Percentiles rank a stretch among this genome's conserved stretches.
These are phyloP conservation scores for Leptatherina wallacei DNA, from an alignment of 2,797 vertebrate genomes.

Conservation along the genomic window DNA sequence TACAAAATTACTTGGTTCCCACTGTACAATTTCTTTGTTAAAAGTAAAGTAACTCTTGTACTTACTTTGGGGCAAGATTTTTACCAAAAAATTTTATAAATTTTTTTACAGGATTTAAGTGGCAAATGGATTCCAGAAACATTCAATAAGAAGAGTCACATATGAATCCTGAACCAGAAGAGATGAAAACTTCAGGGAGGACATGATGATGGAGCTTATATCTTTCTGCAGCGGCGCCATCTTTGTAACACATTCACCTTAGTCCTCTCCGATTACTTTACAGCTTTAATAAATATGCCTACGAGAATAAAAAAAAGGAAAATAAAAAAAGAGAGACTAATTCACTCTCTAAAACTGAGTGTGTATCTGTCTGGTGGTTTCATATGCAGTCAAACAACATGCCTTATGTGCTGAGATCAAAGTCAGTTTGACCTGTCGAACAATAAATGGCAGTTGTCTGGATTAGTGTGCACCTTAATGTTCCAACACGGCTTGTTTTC, in stretches of 20 bases:
- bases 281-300: conserved; percentile 74
- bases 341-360: conserved; percentile 46
- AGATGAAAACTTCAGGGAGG: conserved; percentile 15
- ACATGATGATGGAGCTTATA: conserved; percentile 51
- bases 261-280: conserved; percentile 53
- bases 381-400: neutral
- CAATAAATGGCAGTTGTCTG: conserved; percentile 29
- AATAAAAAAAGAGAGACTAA: neutral
- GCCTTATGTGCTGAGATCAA: conserved; percentile 23
- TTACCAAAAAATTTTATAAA: neutral
- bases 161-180: conserved; percentile 9
- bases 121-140: conserved; percentile 38
- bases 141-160: conserved; percentile 45
- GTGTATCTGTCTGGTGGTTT: conserved; percentile 19
- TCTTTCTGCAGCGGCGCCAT: conserved; percentile 55
- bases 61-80: neutral
- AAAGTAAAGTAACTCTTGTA: conserved; percentile 20
- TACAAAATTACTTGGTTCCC: conserved; percentile 71
- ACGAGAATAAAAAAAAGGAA: conserved; percentile 16
- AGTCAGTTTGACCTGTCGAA: conserved; percentile 20
- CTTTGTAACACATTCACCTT: conserved; percentile 63
- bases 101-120: conserved; percentile 1
- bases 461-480: conserved; percentile 12
- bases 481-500: conserved; percentile 15
- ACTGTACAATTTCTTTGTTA: conserved; percentile 57